Base-by-base conservation (phyloP, 1,140 invertebrate genomes). In the Hycleus phaleratus region DNA sequence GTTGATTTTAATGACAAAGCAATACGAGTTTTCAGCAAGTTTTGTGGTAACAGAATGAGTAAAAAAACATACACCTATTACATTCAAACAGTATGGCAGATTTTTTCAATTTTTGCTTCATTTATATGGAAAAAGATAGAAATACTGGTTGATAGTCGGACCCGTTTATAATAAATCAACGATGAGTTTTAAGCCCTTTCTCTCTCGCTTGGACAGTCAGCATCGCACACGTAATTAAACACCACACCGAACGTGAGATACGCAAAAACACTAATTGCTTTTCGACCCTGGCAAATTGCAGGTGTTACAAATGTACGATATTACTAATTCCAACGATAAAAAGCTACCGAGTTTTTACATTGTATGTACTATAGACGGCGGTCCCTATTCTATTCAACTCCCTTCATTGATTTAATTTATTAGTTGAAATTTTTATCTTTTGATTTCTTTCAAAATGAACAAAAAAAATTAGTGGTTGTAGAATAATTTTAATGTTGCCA, bases 221-320 rank as follows among this genome's bases (percentile, higher is more conserved):
- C 51, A 56, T 56, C 57, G 58, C 55, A 61, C 64, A 66, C 64
- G 66, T 64, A 68, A 68, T 68, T 68, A 64, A 68, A 68, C 66
- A 64, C 59, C 32, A 42, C 64, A 62, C 58, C 62, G 65, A 68
- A 66, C 67, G 67, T 66, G 64, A 66, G 65, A 56, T 67, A 62
- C 64, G 61, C 67, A 69, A 69, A 69, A 69, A 69, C 67, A 64
- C 67, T 69, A 69, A 69, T 69, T 69, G 63, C 67, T 69, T 69
- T 69, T 60, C 67, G 67, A 67, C 67, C 59, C 65, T 62, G 67
- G 67, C 67, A 68, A 69, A 69, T 69, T 69, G 67, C 67, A 69
- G 67, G 67, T 69, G 67, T 65, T 68, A 69, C 67, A 64, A 69
- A 65, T 69, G 67, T 65, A 64, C 61, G 67, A 65, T 67, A 69